These are phyloP conservation scores for Cloeon dipterum DNA, from an alignment of 2,888 invertebrate genomes.

Conservation along the genomic window DNA sequence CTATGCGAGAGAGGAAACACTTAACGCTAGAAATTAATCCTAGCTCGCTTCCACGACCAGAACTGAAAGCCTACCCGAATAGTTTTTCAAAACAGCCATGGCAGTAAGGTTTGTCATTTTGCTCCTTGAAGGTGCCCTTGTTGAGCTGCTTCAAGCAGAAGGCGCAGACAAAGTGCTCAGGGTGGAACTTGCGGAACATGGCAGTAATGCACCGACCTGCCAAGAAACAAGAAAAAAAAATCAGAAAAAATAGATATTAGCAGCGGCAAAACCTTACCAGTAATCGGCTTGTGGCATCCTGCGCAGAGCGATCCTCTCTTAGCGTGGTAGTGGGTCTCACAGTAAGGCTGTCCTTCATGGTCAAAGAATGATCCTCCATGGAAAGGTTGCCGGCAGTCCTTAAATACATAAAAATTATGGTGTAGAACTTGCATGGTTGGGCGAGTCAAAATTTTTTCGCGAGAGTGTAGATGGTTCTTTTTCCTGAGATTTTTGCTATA, in stretches of 20 bases:
- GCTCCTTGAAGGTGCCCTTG: slow-evolving; percentile 98
- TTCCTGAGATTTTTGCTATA: too few relatives aligned
- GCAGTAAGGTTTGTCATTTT: slow-evolving; percentile 96
- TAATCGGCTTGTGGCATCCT: slow-evolving; percentile 93
- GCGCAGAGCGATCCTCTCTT: slow-evolving; percentile 93
- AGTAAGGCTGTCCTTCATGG: slow-evolving; percentile 93
- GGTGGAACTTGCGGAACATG: slow-evolving; percentile 98
- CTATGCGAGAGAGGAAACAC: background rate
- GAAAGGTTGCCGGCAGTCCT: slow-evolving; percentile 96
- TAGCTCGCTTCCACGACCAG: background rate
- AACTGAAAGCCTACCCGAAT: slow-evolving; percentile 43
- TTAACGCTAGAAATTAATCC: background rate
- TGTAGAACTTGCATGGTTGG: too few relatives aligned
- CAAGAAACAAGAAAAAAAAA: slow-evolving; percentile 8
- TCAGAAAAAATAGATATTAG: background rate
- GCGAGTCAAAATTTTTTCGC: too few relatives aligned
- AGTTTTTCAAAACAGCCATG: slow-evolving; percentile 93
- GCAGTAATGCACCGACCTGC: slow-evolving; percentile 87
- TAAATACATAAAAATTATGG: background rate
- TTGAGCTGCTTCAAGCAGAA: slow-evolving; percentile 95
- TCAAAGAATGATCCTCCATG: slow-evolving; percentile 97
- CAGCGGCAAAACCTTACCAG: slow-evolving; percentile 22
- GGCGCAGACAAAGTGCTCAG: slow-evolving; percentile 99
- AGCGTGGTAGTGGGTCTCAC: slow-evolving; percentile 97
- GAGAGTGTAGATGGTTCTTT: too few relatives aligned